Conservation (phyloP, 1,140 invertebrate species). For the Magallana gigas region DNA sequence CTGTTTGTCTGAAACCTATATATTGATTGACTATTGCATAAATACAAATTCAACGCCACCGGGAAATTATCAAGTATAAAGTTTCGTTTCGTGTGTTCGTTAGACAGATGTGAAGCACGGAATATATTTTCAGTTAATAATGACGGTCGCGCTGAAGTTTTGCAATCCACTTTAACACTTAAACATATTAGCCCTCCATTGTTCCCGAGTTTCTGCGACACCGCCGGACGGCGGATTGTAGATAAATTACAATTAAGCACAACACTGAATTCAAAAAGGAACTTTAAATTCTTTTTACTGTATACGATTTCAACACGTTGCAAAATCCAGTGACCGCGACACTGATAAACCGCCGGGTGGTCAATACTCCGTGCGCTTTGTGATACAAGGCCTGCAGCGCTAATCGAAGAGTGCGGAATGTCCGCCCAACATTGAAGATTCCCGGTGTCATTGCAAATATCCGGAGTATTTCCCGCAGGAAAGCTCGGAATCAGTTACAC, state of each 20-base stretch:
- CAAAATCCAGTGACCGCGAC: too few relatives aligned
- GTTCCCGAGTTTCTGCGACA: neutral
- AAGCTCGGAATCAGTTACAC: neutral
- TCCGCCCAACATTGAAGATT: neutral
- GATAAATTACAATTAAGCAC: neutral
- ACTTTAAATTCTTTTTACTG: too few relatives aligned
- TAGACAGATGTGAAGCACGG: too few relatives aligned
- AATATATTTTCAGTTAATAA: too few relatives aligned
- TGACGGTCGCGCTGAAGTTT: neutral
- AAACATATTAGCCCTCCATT: neutral
- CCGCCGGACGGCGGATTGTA: neutral
- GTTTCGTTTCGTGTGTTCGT: too few relatives aligned
- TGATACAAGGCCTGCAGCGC: neutral
- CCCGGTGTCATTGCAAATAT: neutral
- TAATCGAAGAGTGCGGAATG: neutral
- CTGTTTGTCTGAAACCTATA: too few relatives aligned
- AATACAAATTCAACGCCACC: neutral
- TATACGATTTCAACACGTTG: too few relatives aligned
- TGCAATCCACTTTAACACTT: neutral
- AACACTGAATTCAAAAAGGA: neutral
- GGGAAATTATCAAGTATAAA: neutral
- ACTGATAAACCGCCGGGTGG: neutral
- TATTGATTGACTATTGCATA: neutral
- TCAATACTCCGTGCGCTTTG: neutral
- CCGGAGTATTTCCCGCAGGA: neutral